phyloP scores from a whole-genome alignment of 2,113 vertebrate species.

The Corythornis madagascariensis region DNA sequence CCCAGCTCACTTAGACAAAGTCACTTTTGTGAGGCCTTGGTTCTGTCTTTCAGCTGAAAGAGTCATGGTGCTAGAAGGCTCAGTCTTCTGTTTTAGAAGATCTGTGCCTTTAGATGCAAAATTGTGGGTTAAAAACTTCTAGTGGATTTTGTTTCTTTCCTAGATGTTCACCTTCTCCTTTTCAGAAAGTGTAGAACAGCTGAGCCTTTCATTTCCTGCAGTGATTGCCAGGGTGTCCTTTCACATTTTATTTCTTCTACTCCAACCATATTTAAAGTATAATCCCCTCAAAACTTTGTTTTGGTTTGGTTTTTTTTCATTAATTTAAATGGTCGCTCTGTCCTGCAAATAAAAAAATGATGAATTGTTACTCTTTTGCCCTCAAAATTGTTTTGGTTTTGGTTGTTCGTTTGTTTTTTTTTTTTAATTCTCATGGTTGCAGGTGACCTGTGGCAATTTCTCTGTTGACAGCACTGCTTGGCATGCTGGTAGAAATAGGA shows the following conservation, averaged over 20 bases:
- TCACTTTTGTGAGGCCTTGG: conserved; percentile 61
- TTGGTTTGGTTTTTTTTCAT: background rate
- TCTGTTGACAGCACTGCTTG: background rate
- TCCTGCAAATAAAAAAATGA: background rate
- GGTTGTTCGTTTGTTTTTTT: background rate
- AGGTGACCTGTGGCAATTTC: background rate
- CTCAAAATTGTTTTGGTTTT: background rate
- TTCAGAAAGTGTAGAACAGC: background rate
- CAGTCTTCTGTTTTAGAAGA: background rate
- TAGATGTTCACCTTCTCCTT: background rate
- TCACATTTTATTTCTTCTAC: background rate
- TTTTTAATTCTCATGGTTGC: background rate
- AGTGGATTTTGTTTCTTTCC: background rate
- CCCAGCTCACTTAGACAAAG: conserved; percentile 42
- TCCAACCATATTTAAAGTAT: background rate
- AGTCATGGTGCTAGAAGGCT: background rate
- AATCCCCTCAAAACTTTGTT: background rate
- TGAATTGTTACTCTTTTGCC: background rate
- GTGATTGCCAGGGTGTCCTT: background rate
- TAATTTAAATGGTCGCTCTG: background rate
- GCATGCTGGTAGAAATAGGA: background rate
- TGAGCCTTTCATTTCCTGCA: background rate
- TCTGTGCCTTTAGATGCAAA: background rate
- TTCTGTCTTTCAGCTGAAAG: background rate
- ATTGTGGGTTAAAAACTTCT: background rate